Evolutionary conservation across 2,797 vertebrate genomes (phyloP).

Genomic region (Rhinichthys osculus): DNA sequence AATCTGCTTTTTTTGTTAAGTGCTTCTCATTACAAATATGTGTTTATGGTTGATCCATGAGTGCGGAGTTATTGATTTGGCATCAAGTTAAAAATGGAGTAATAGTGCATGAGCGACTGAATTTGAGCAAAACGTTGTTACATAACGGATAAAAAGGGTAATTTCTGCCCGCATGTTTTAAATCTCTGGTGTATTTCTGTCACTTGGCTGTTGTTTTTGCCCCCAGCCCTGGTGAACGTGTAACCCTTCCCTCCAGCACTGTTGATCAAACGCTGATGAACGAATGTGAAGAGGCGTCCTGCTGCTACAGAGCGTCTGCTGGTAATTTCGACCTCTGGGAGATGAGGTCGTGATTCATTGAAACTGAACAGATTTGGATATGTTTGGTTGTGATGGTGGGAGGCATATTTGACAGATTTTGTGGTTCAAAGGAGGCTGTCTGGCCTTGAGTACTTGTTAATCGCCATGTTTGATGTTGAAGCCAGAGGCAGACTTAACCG

Average conservation of each 20-base stretch:
- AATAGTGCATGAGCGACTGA: neutral
- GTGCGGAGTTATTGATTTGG: neutral
- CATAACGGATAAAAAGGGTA: neutral
- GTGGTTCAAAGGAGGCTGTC: conserved; percentile 38
- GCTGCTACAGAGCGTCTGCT: neutral
- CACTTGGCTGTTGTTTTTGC: neutral
- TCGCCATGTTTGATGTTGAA: conserved; percentile 39
- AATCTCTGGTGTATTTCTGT: neutral
- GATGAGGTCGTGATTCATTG: conserved; percentile 11
- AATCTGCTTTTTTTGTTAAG: neutral
- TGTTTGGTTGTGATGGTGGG: conserved; percentile 7
- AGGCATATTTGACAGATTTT: conserved; percentile 33
- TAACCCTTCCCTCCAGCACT: neutral
- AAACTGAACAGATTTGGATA: conserved; percentile 12
- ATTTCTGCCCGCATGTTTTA: neutral
- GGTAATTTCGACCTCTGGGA: neutral
- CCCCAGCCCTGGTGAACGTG: neutral
- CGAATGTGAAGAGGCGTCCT: neutral
- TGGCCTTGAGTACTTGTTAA: conserved; percentile 32
- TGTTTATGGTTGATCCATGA: neutral
- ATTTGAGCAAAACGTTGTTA: neutral
- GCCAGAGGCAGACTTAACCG: conserved; percentile 40
- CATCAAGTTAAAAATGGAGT: neutral
- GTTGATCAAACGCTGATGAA: neutral
- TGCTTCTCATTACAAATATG: neutral